A percentile compares a stretch with the other conserved stretches of the same genome.
Evolutionary conservation across 2,888 invertebrate species (phyloP).

Genomic region (Scaptomyza polygonia): DNA sequence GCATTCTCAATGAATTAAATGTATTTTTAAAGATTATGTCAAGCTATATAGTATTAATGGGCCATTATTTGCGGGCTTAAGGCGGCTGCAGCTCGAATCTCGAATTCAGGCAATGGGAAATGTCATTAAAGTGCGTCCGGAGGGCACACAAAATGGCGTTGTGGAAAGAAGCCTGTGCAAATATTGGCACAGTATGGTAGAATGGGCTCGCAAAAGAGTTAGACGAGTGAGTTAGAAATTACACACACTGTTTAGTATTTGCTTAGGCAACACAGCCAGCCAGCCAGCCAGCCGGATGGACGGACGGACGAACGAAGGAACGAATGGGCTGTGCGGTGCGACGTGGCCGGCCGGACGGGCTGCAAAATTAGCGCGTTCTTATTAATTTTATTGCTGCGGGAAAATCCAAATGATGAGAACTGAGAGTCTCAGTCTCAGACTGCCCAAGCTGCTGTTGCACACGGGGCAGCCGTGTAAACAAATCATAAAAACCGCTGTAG

Average conservation of each 20-base stretch:
- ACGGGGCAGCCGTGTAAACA: conserved; percentile 68
- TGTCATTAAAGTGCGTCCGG: conserved; percentile 41
- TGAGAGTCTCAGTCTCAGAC: conserved; percentile 26
- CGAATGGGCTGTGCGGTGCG: conserved; percentile 7
- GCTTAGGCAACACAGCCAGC: conserved; percentile 40
- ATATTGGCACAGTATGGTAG: conserved; percentile 69
- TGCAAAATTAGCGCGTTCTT: conserved; percentile 83
- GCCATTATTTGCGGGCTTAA: conserved; percentile 48
- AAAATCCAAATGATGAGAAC: conserved; percentile 72
- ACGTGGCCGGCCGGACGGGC: conserved; percentile 46
- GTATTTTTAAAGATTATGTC: conserved; percentile 58
- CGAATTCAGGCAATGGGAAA: conserved; percentile 21
- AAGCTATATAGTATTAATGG: conserved; percentile 58
- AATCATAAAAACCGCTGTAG: conserved; percentile 73
- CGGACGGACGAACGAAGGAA: too few relatives aligned
- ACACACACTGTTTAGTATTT: conserved; percentile 30
- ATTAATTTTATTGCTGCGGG: conserved; percentile 83
- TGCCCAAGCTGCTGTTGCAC: conserved; percentile 14
- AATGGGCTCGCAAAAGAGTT: conserved; percentile 50
- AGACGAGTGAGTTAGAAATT: conserved; percentile 18
- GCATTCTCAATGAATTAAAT: conserved; percentile 62
- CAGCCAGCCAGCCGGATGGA: too few relatives aligned
- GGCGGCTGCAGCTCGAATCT: conserved; percentile 20
- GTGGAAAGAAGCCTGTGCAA: conserved; percentile 58
- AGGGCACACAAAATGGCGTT: conserved; percentile 60